Base-by-base conservation (phyloP, 1,140 invertebrate species). In the Solenopsis fugax region DNA sequence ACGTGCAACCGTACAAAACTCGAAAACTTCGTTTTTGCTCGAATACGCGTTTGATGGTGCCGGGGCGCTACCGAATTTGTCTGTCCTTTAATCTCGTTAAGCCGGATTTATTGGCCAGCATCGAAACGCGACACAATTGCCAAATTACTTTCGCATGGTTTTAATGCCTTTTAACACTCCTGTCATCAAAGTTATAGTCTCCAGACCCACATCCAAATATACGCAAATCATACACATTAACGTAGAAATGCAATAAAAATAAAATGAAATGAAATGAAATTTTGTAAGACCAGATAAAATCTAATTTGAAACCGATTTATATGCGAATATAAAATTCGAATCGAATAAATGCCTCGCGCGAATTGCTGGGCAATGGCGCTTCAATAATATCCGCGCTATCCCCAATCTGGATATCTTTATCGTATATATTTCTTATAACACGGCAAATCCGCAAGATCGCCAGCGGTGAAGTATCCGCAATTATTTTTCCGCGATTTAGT, bases 81-180 rank as follows among this genome's bases (percentile, higher is more conserved):
- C 29, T 21, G 73, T 41, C 16, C 54, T 67, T 81, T 90, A 87
- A 90, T 90, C 89, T 87, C 78, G 78, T 90, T 89, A 78, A 89
- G 60, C 65, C 58, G 65, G 65, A 84, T 87, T 90, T 58, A 67
- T 77, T 80, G 76, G 29, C 5, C 50, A 62, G 5, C 21, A 37
- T 65, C 48, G 58, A 13, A 54, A 54, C 29, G 45, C 48, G n/a
- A 12, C 18, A 65, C 54, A 87, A 78, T 89, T 58, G 77, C 37
- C 45, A 73, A 89, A 90, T 87, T 84, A 58, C 76, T 34, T 56
- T 37, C 71, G 69, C 56, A 73, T 13, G 69, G 3, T 58, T 73
- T 48, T 73, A 50, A 37, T 60, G 16, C n/a, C 52, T 21, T 41
- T 73, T 56, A 45, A 45, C 34, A 58, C 4, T 41, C 58, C 37